These are phyloP conservation scores for Tonatia bakeri DNA, from an alignment of 2,113 vertebrate genomes.

Conservation along the genomic window DNA sequence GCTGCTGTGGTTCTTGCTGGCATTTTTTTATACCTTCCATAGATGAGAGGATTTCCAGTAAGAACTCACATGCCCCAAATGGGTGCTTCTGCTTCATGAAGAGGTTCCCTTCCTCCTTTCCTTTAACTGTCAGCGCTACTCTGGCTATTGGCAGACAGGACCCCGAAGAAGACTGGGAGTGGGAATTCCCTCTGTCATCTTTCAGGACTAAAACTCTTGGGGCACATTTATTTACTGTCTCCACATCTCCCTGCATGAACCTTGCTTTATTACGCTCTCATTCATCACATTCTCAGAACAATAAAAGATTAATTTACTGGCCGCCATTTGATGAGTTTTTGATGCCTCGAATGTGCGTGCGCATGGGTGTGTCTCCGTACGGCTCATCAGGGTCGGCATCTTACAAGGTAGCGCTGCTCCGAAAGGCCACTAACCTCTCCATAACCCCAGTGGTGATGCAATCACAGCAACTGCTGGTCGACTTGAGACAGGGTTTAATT, in stretches of 20 bases:
- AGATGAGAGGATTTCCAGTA: neutral
- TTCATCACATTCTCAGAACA: slow-evolving; percentile 70
- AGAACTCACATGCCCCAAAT: neutral
- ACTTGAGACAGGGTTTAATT: slow-evolving; percentile 82
- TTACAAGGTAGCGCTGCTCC: slow-evolving; percentile 61
- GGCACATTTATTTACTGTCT: slow-evolving; percentile 56
- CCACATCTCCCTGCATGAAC: slow-evolving; percentile 39
- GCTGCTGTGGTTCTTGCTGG: neutral
- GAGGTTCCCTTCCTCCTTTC: neutral
- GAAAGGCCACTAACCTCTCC: slow-evolving; percentile 73
- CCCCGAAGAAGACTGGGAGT: neutral
- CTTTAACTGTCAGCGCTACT: neutral
- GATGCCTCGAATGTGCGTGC: neutral
- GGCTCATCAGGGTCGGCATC: slow-evolving; percentile 52
- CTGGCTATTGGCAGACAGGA: neutral
- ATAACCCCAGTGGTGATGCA: slow-evolving; percentile 76
- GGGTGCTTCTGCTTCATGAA: neutral
- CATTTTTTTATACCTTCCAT: neutral
- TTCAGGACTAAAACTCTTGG: neutral
- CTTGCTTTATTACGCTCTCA: slow-evolving; percentile 64
- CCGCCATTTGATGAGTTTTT: slow-evolving; percentile 60
- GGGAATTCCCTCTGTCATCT: neutral
- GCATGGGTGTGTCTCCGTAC: neutral
- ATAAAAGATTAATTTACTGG: slow-evolving; percentile 67
- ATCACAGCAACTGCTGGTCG: slow-evolving; percentile 73